Evolutionary conservation across 1,140 invertebrate genomes (phyloP).

Genomic region (Helicoverpa zea): DNA sequence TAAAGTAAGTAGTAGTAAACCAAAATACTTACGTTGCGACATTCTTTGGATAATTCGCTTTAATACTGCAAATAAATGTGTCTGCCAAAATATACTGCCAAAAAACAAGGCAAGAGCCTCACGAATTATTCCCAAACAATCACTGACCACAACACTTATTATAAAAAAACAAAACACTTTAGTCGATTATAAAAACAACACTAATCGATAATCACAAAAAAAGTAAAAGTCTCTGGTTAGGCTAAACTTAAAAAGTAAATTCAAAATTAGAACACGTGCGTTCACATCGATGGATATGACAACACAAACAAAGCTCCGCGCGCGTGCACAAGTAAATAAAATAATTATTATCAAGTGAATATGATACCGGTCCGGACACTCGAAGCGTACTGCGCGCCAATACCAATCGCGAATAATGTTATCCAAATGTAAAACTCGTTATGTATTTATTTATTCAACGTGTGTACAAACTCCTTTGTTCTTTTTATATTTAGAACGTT

Average conservation of each 20-base stretch:
- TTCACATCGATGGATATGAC: slow-evolving; percentile 17
- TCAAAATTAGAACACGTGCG: slow-evolving; percentile 45
- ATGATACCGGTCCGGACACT: slow-evolving; percentile 42
- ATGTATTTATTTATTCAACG: slow-evolving; percentile 72
- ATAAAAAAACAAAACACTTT: slow-evolving; percentile 25
- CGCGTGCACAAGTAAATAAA: slow-evolving; percentile 49
- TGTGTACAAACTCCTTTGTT: slow-evolving; percentile 68
- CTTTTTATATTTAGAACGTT: slow-evolving; percentile 68
- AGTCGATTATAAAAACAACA: slow-evolving; percentile 30
- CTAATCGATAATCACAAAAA: slow-evolving; percentile 32
- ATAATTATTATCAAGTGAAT: slow-evolving; percentile 49
- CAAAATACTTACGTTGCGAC: slow-evolving; percentile 4
- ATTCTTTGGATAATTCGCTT: slow-evolving; percentile 16
- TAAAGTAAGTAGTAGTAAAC: too few relatives aligned
- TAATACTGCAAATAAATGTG: slow-evolving; percentile 4
- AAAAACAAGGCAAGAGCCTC: slow-evolving; percentile 2
- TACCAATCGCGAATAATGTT: slow-evolving; percentile 57
- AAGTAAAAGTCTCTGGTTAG: neutral
- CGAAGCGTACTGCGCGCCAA: slow-evolving; percentile 63
- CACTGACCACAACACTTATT: slow-evolving; percentile 34
- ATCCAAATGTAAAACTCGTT: slow-evolving; percentile 64
- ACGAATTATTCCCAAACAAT: slow-evolving; percentile 13
- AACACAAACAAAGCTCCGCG: slow-evolving; percentile 37
- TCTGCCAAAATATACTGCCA: slow-evolving; percentile 40
- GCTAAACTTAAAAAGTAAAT: neutral